Evolutionary conservation across 2,797 vertebrate species (phyloP).

Genomic region (Harpagifer antarcticus): DNA sequence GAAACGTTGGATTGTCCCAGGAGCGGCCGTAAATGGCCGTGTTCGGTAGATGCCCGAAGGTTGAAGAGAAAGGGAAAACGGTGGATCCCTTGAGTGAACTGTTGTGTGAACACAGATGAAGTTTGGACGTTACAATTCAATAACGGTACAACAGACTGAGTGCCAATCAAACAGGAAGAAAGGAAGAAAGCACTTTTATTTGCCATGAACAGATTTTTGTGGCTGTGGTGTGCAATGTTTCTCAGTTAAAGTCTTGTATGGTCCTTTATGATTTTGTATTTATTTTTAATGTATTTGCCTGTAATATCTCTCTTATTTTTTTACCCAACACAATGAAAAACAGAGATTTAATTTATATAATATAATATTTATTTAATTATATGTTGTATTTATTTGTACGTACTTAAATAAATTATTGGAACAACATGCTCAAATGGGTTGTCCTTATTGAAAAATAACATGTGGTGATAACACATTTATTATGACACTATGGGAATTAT

Average conservation of each 20-base stretch:
- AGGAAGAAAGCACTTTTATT: constrained; percentile 58
- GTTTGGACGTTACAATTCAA: constrained; percentile 7
- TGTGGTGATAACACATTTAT: background rate
- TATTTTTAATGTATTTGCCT: constrained; percentile 74
- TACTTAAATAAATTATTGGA: constrained; percentile 57
- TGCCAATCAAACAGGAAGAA: constrained; percentile 40
- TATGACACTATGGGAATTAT: background rate
- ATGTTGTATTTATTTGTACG: constrained; percentile 52
- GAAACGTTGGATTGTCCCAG: constrained; percentile 19
- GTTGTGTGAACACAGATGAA: constrained; percentile 3
- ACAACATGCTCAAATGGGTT: background rate
- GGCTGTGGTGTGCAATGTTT: constrained; percentile 54
- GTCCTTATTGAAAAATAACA: constrained; percentile 24
- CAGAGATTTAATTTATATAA: constrained; percentile 61
- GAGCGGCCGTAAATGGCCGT: constrained; percentile 3
- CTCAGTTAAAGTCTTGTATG: constrained; percentile 32
- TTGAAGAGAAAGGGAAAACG: background rate
- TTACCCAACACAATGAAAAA: constrained; percentile 41
- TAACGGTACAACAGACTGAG: constrained; percentile 22
- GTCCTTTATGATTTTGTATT: constrained; percentile 58
- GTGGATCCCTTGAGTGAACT: constrained; percentile 32
- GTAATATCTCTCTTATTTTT: constrained; percentile 50
- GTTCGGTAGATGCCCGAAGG: background rate
- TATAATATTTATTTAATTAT: constrained; percentile 59
- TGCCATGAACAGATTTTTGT: constrained; percentile 44